These are phyloP conservation scores for Stichopus horrens DNA, from an alignment of 53 echinoderm and acorn worm genomes.

Conservation along the genomic window DNA sequence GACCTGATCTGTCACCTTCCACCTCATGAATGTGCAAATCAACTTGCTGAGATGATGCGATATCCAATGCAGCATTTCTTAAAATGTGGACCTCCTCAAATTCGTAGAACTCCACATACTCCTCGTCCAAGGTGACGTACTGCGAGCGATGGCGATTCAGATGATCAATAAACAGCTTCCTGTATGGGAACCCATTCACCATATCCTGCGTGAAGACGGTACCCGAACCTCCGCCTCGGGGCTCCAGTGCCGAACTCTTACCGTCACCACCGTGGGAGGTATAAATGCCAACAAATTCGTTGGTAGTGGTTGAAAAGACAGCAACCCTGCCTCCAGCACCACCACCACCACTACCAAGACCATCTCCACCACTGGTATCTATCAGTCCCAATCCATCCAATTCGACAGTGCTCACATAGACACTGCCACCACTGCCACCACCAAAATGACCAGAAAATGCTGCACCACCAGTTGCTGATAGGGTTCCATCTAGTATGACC, in stretches of 20 bases:
- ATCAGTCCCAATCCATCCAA: slow-evolving; percentile 75
- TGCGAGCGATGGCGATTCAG: slow-evolving; percentile 65
- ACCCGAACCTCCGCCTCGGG: slow-evolving; percentile 83
- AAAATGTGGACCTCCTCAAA: slow-evolving; percentile 84
- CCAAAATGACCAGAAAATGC: slow-evolving; percentile 41
- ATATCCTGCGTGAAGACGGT: slow-evolving; percentile 72
- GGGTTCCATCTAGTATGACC: slow-evolving; percentile 74
- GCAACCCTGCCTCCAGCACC: slow-evolving; percentile 90
- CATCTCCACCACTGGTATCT: slow-evolving; percentile 72
- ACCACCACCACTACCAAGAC: slow-evolving; percentile 67
- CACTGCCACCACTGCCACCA: slow-evolving; percentile 88
- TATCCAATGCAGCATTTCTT: slow-evolving; percentile 68
- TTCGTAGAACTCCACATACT: slow-evolving; percentile 53
- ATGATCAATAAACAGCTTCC: slow-evolving; percentile 73
- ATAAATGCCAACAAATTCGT: slow-evolving; percentile 63
- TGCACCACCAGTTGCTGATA: slow-evolving; percentile 59
- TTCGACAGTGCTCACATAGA: slow-evolving; percentile 56
- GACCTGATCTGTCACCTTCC: slow-evolving; percentile 76
- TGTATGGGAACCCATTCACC: slow-evolving; percentile 65
- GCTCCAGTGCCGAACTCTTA: slow-evolving; percentile 35
- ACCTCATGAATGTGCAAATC: slow-evolving; percentile 72
- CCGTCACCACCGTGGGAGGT: slow-evolving; percentile 68
- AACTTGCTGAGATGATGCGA: slow-evolving; percentile 43
- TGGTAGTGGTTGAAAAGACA: slow-evolving; percentile 73
- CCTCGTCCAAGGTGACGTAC: slow-evolving; percentile 79